phyloP scores from a whole-genome alignment of 2,113 vertebrate genomes.

The Willisornis vidua region DNA sequence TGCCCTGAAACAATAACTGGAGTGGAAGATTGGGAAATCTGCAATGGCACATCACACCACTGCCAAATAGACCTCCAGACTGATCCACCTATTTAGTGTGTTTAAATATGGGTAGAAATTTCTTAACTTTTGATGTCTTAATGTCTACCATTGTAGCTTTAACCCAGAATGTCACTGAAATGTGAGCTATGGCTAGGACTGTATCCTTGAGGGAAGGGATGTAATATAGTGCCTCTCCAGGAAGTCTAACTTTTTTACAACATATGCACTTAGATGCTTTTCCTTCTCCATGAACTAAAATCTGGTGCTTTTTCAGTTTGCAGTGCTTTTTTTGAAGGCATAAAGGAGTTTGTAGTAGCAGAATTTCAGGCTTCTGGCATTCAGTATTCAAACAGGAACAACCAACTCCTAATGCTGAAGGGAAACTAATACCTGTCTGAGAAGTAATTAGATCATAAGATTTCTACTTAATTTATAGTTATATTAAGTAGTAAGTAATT shows the following conservation, averaged over 20 bases:
- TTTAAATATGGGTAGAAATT: not conserved
- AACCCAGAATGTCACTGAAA: not conserved
- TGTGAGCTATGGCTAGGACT: not conserved
- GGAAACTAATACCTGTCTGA: not conserved
- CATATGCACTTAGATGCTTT: not conserved
- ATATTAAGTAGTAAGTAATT: not conserved
- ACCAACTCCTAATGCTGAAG: not conserved
- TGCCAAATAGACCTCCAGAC: not conserved
- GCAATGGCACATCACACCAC: not conserved
- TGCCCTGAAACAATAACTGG: not conserved
- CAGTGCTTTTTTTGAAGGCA: not conserved
- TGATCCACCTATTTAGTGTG: not conserved
- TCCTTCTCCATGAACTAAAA: not conserved
- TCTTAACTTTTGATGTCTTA: not conserved
- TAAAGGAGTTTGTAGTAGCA: not conserved
- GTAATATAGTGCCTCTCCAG: not conserved
- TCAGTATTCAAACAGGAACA: not conserved
- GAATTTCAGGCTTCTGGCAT: not conserved
- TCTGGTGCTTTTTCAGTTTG: not conserved
- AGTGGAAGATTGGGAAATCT: not conserved
- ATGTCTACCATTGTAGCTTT: not conserved
- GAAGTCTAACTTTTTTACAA: not conserved
- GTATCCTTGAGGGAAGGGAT: not conserved
- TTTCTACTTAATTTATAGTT: not conserved
- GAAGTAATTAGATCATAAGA: not conserved